Evolutionary conservation across 1,140 invertebrate genomes (phyloP).

Genomic region (Callitettix versicolor): DNA sequence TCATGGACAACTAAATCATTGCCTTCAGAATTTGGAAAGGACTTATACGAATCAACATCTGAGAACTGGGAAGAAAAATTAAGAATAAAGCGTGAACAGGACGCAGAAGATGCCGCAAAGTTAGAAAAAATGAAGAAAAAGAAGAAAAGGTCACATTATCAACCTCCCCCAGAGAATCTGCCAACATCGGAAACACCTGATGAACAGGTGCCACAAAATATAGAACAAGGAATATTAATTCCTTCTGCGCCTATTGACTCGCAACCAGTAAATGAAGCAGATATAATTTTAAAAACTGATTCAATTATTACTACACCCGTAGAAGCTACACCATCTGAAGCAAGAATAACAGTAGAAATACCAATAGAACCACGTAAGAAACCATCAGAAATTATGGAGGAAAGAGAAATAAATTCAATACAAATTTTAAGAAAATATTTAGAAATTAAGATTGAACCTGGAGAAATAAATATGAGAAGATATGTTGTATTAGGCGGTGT

Average conservation of each 20-base stretch:
- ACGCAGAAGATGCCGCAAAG: constrained; percentile 19
- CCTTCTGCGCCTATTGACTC: no score
- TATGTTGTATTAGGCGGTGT: constrained; percentile 52
- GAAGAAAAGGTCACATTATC: constrained; percentile 31
- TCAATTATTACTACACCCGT: no score
- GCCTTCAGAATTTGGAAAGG: constrained; percentile 3
- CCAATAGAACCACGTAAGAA: constrained; percentile 17
- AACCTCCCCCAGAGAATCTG: constrained; percentile 32
- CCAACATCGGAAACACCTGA: constrained; percentile 11
- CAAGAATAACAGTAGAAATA: constrained; percentile 25
- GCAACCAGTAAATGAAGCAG: no score
- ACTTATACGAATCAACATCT: constrained; percentile 14
- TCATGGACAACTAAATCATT: constrained; percentile 29
- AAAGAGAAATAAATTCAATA: constrained; percentile 16
- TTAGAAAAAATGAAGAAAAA: constrained; percentile 29
- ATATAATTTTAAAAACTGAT: no score
- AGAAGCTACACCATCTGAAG: no score
- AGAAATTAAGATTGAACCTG: constrained; percentile 31
- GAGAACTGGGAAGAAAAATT: constrained; percentile 26
- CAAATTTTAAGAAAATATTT: constrained; percentile 30
- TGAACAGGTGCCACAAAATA: no score
- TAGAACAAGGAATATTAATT: no score
- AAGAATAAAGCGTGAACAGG: constrained; percentile 14
- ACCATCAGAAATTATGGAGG: constrained; percentile 11
- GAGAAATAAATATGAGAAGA: constrained; percentile 54